phyloP scores from a whole-genome alignment of 2,888 invertebrate genomes.

The Pocota personata region DNA sequence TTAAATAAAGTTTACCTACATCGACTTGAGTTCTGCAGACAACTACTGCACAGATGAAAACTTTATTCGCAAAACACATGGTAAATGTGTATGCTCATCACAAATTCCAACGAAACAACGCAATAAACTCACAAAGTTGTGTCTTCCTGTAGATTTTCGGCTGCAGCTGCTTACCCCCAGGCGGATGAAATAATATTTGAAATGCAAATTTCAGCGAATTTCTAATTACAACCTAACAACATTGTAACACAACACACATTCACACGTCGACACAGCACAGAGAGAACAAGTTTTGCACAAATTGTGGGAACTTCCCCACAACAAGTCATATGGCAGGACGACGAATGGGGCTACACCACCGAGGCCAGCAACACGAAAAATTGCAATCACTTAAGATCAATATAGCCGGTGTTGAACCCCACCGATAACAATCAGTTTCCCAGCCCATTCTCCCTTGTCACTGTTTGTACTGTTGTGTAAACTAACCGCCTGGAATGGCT shows the following conservation, averaged over 20 bases:
- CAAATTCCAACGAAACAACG: neutral
- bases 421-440: constrained; percentile 45
- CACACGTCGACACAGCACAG: neutral
- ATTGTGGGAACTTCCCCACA: constrained; percentile 27
- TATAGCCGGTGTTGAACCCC: constrained; percentile 34
- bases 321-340: constrained; percentile 3
- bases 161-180: neutral
- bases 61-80: neutral
- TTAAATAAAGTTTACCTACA: neutral
- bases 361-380: constrained; percentile 27
- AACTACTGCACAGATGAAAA: neutral
- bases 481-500: constrained; percentile 11
- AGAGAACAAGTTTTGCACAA: neutral
- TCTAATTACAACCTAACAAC: constrained; percentile 19
- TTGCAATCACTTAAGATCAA: constrained; percentile 54
- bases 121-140: neutral
- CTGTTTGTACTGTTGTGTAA: constrained; percentile 14
- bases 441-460: neutral
- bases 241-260: neutral
- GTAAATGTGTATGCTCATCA: neutral
- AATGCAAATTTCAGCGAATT: constrained; percentile 28
- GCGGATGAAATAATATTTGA: constrained; percentile 7
- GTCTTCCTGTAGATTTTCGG: neutral
- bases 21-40: neutral
- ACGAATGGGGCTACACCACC: neutral